A percentile compares a stretch with the other conserved stretches of the same genome.
These are phyloP conservation scores for Volucella zonaria DNA, from an alignment of 2,888 invertebrate species.

Conservation along the genomic window DNA sequence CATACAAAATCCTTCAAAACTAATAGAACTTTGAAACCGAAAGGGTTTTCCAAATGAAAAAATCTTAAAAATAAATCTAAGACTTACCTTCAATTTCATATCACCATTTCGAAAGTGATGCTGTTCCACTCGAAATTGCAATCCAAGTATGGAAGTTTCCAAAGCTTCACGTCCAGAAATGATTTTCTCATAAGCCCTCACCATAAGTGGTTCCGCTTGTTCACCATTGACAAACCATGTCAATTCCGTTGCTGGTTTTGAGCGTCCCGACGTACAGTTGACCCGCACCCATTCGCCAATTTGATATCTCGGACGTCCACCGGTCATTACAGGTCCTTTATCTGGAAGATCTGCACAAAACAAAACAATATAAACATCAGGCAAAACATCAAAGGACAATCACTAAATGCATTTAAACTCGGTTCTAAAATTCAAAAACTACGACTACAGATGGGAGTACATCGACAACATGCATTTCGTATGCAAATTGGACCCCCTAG, in stretches of 20 bases:
- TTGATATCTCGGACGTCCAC: constrained; percentile 85
- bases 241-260: constrained; percentile 85
- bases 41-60: not conserved
- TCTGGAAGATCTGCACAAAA: constrained; percentile 84
- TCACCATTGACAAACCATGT: constrained; percentile 86
- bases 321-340: constrained; percentile 85
- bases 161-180: constrained; percentile 85
- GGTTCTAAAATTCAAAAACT: not conserved
- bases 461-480: not conserved
- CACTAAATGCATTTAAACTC: constrained; percentile 3
- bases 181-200: constrained; percentile 84
- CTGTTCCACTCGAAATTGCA: constrained; percentile 87
- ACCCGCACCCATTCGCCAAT: constrained; percentile 85
- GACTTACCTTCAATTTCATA: constrained; percentile 87
- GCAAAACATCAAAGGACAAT: not conserved
- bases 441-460: no score
- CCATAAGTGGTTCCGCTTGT: constrained; percentile 81
- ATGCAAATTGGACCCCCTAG: constrained; percentile 3
- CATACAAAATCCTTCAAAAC: no score
- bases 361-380: constrained; percentile 20
- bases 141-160: constrained; percentile 87
- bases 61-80: constrained; percentile 1
- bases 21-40: no score
- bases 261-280: constrained; percentile 86
- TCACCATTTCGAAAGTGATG: constrained; percentile 89